A percentile compares a stretch with the other conserved stretches of the same genome.
phyloP scores from a whole-genome alignment of 2,113 vertebrate species.

The Pomatorhinus ruficollis region DNA sequence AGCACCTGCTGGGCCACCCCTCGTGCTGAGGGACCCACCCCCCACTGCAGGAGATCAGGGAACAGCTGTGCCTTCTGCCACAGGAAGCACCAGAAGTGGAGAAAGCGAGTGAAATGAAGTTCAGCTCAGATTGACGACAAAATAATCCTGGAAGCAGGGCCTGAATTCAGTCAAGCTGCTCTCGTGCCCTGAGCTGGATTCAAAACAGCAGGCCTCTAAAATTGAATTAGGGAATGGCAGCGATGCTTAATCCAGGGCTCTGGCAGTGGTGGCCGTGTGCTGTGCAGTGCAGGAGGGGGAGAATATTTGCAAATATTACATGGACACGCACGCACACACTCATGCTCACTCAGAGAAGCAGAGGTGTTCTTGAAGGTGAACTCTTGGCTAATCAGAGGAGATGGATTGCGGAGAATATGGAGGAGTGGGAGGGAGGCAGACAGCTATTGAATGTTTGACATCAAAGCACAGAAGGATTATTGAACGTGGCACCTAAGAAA shows the following conservation, averaged over 20 bases:
- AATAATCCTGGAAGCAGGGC: not conserved
- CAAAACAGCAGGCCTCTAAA: constrained; percentile 21
- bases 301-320: constrained; percentile 47
- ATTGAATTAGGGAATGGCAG: constrained; percentile 16
- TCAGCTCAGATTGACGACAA: not conserved
- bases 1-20: not conserved
- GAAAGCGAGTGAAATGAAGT: not conserved
- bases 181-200: not conserved
- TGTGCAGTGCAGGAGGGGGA: not conserved
- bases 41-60: not conserved
- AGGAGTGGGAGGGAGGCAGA: constrained; percentile 62
- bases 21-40: not conserved
- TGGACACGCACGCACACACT: not conserved
- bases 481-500: constrained; percentile 59
- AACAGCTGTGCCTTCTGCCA: not conserved
- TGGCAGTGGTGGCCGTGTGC: not conserved
- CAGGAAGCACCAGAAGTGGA: not conserved
- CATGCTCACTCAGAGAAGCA: not conserved
- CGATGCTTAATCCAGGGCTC: not conserved
- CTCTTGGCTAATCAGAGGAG: constrained; percentile 65
- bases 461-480: constrained; percentile 54
- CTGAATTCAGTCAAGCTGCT: not conserved
- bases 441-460: constrained; percentile 69
- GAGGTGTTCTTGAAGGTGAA: constrained; percentile 60
- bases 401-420: constrained; percentile 56